Conservation (phyloP, 2,888 invertebrate species). For the Cerastis leucographa region DNA sequence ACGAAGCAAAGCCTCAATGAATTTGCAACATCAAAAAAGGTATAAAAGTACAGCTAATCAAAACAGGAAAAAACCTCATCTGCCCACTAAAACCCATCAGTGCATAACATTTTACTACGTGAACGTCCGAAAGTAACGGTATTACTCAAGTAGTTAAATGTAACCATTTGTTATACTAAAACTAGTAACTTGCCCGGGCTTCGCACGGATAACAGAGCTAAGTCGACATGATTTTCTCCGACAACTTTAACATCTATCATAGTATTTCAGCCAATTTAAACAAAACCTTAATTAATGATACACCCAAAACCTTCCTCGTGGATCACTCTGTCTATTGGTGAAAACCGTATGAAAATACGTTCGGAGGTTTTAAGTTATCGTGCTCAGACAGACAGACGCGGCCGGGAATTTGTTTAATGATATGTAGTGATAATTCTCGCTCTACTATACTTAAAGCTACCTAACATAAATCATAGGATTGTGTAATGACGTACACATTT, state of each 20-base stretch:
- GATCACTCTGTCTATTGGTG: not conserved
- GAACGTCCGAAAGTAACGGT: slow-evolving; percentile 41
- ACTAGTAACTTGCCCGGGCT: too few relatives aligned
- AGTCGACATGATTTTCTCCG: too few relatives aligned
- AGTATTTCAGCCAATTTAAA: not conserved
- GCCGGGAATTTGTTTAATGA: too few relatives aligned
- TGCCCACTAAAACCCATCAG: slow-evolving; percentile 37
- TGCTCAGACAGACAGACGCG: not conserved
- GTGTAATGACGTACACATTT: slow-evolving; percentile 5
- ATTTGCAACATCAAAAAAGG: slow-evolving; percentile 35
- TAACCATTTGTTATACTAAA: slow-evolving; percentile 1
- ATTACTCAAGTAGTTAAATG: not conserved
- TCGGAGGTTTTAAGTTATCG: not conserved
- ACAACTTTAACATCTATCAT: too few relatives aligned
- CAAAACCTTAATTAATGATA: not conserved
- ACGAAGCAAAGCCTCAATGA: not conserved
- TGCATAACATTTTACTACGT: slow-evolving; percentile 51
- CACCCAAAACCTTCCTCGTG: not conserved
- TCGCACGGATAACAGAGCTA: too few relatives aligned
- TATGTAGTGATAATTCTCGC: too few relatives aligned
- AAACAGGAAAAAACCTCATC: slow-evolving; percentile 5
- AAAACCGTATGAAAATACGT: not conserved
- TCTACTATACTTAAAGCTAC: not conserved
- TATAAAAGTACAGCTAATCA: slow-evolving; percentile 11
- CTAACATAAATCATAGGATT: slow-evolving; percentile 2